Evolutionary conservation across 2,888 invertebrate genomes (phyloP).

Genomic region (Patella caerulea): DNA sequence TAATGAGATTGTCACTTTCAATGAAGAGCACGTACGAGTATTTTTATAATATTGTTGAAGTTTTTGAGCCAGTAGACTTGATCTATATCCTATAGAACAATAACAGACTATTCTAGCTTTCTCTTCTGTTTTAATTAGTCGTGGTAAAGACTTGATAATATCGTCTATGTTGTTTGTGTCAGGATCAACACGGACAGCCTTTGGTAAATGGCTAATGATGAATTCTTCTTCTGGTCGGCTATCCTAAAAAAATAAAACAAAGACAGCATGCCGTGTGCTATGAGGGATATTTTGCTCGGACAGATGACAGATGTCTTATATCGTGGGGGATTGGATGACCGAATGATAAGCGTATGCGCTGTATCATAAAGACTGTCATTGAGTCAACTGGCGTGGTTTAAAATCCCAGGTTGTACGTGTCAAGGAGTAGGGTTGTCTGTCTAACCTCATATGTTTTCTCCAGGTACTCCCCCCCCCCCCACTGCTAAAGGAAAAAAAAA

Average conservation of each 20-base stretch:
- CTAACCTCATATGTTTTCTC: too few species aligned
- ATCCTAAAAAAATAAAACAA: conserved; percentile 45
- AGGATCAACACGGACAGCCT: conserved; percentile 50
- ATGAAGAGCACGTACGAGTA: too few species aligned
- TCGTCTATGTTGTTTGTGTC: conserved; percentile 35
- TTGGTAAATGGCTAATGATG: conserved; percentile 52
- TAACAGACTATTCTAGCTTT: conserved; percentile 58
- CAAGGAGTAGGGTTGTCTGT: too few species aligned
- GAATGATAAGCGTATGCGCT: too few species aligned
- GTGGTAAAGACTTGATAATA: conserved; percentile 36
- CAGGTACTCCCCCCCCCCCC: background rate
- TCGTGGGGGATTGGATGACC: too few species aligned
- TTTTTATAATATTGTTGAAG: conserved; percentile 40
- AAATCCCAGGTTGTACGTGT: too few species aligned
- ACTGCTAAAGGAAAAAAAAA: too few species aligned
- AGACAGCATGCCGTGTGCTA: background rate
- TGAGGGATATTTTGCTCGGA: too few species aligned
- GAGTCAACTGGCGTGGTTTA: too few species aligned
- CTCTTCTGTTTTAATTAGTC: background rate
- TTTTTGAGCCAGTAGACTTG: conserved; percentile 59
- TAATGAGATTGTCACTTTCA: too few species aligned
- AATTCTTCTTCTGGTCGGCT: conserved; percentile 54
- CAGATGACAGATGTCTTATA: too few species aligned
- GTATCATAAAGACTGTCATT: too few species aligned
- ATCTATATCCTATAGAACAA: conserved; percentile 67